Percentiles rank a stretch among this genome's conserved stretches.
phyloP scores from a whole-genome alignment of 2,888 invertebrate genomes.

The Ischnura elegans region DNA sequence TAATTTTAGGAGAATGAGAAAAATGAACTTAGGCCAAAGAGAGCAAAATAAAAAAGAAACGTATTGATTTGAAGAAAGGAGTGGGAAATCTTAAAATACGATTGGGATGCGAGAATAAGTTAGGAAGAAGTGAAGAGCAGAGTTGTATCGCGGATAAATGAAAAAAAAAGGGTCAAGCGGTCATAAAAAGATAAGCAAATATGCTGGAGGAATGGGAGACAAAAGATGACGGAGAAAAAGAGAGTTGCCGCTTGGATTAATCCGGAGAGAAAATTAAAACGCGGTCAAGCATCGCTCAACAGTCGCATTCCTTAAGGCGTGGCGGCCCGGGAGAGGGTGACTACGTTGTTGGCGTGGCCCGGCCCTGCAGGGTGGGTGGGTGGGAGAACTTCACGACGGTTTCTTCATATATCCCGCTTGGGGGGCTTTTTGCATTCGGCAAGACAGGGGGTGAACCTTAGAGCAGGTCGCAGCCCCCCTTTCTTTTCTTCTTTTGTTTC shows the following conservation, averaged over 20 bases:
- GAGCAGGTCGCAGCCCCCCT: too few species aligned
- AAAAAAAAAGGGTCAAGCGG: constrained; percentile 20
- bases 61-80: too few species aligned
- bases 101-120: too few species aligned
- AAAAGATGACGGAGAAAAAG: background rate
- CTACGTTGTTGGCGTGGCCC: too few species aligned
- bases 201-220: background rate
- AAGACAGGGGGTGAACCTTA: background rate
- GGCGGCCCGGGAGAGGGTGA: too few species aligned
- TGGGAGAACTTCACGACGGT: too few species aligned
- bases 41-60: too few species aligned
- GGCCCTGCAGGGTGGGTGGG: background rate
- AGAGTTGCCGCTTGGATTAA: background rate
- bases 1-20: too few species aligned
- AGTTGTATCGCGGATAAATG: background rate
- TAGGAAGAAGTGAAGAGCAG: too few species aligned
- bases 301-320: background rate
- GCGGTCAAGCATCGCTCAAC: background rate
- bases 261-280: constrained; percentile 11
- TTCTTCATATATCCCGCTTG: background rate
- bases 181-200: constrained; percentile 34
- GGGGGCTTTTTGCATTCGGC: background rate
- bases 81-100: too few species aligned
- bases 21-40: too few species aligned
- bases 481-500: too few species aligned